phyloP scores from a whole-genome alignment of 2,888 invertebrate species.

The Torymus auratus region DNA sequence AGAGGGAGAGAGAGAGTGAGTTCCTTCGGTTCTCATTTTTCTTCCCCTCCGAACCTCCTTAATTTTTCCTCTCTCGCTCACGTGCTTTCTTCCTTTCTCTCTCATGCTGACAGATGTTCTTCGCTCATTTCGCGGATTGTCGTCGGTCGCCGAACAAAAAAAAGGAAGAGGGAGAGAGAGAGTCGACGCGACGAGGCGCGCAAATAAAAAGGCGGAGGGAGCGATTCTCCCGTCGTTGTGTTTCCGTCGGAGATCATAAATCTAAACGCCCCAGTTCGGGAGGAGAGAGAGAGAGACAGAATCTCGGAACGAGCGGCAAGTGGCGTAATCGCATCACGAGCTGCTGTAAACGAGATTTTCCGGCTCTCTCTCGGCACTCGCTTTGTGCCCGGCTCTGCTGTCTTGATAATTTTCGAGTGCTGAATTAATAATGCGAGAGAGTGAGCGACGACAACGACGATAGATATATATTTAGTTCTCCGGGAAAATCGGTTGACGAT shows the following conservation, averaged over 20 bases:
- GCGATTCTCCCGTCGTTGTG: slow-evolving; percentile 53
- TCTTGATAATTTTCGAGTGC: slow-evolving; percentile 21
- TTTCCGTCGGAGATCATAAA: slow-evolving; percentile 60
- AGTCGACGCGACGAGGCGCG: slow-evolving; percentile 3
- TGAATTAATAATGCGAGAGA: slow-evolving; percentile 33
- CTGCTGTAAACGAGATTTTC: slow-evolving; percentile 56
- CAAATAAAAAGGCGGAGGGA: not conserved
- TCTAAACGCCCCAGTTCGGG: slow-evolving; percentile 59
- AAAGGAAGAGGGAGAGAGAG: not conserved
- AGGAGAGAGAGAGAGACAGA: slow-evolving; percentile 2
- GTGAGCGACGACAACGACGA: not conserved
- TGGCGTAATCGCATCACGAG: slow-evolving; percentile 54
- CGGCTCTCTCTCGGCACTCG: slow-evolving; percentile 18
- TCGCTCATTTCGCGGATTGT: slow-evolving; percentile 56
- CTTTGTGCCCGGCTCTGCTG: slow-evolving; percentile 3
- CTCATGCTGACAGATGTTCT: slow-evolving; percentile 52
- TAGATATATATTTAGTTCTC: too few species aligned
- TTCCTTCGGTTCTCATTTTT: slow-evolving; percentile 32
- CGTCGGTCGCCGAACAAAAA: slow-evolving; percentile 27
- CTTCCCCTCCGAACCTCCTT: slow-evolving; percentile 32
- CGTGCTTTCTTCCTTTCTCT: not conserved
- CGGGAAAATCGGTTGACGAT: too few species aligned
- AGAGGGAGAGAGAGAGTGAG: not conserved
- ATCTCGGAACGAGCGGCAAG: slow-evolving; percentile 30
- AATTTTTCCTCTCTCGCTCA: slow-evolving; percentile 35